Conservation (phyloP, 35 echinoderm and acorn worm species). For the Anneissia japonica region DNA sequence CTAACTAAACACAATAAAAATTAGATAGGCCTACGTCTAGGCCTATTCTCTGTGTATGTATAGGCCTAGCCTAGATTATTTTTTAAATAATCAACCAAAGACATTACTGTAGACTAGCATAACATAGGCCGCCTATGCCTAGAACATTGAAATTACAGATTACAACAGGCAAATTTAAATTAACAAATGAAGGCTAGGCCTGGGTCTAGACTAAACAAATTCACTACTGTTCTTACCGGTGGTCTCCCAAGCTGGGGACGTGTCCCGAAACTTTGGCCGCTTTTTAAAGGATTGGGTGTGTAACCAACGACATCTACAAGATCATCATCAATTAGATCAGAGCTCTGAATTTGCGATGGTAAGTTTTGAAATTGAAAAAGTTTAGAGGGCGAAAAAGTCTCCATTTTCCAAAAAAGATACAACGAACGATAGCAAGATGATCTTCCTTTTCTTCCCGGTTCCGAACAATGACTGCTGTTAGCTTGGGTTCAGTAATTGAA, state of each 20-base stretch:
- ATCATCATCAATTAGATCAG: conserved; percentile 32
- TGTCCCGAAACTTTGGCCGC: conserved; percentile 34
- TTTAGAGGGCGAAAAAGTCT: not conserved
- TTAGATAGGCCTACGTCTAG: too few relatives aligned
- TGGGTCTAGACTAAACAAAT: not conserved
- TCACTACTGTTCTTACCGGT: conserved; percentile 34
- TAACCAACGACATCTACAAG: conserved; percentile 80
- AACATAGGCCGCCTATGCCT: not conserved
- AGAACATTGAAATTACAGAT: not conserved
- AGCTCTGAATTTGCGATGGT: not conserved
- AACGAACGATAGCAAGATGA: too few relatives aligned
- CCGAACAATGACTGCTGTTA: too few relatives aligned
- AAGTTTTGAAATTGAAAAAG: not conserved
- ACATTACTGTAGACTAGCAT: not conserved
- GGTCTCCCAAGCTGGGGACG: conserved; percentile 66
- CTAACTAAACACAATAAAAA: too few relatives aligned
- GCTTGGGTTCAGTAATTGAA: too few relatives aligned
- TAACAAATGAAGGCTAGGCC: not conserved
- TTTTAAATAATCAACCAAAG: not conserved
- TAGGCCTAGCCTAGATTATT: not conserved
- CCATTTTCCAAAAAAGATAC: not conserved
- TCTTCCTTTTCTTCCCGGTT: too few relatives aligned
- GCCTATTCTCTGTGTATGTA: not conserved
- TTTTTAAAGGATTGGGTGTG: conserved; percentile 49
- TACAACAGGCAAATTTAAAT: not conserved